phyloP scores from a whole-genome alignment of 2,888 invertebrate species.

The Cephus sareptanus region DNA sequence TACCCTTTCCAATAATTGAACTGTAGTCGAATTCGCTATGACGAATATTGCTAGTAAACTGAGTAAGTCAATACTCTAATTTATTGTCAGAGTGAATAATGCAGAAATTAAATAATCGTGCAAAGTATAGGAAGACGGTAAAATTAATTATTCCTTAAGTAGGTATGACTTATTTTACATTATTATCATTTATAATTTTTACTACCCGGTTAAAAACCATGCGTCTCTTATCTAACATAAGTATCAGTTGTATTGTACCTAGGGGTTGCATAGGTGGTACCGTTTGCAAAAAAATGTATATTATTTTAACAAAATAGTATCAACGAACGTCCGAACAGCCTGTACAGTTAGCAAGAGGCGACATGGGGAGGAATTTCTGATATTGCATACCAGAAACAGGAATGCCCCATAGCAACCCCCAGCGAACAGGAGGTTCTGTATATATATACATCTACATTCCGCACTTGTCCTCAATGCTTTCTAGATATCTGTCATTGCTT shows the following conservation, averaged over 20 bases:
- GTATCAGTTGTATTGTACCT: not conserved
- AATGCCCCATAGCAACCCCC: slow-evolving; percentile 51
- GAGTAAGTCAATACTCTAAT: not conserved
- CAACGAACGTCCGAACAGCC: not conserved
- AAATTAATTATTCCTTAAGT: not conserved
- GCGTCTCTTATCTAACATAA: not conserved
- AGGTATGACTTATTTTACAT: too few relatives aligned
- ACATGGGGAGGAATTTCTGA: slow-evolving; percentile 58
- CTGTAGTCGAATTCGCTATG: slow-evolving; percentile 2
- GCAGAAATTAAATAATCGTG: not conserved
- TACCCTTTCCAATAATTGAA: slow-evolving; percentile 33
- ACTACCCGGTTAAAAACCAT: too few relatives aligned
- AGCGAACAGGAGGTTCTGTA: slow-evolving; percentile 44
- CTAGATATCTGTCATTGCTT: not conserved
- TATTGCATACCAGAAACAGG: slow-evolving; percentile 58
- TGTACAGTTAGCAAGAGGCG: slow-evolving; percentile 34
- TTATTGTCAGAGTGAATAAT: not conserved
- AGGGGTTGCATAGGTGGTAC: not conserved
- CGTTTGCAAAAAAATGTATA: not conserved
- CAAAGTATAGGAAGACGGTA: not conserved
- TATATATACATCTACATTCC: slow-evolving; percentile 41
- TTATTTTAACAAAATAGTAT: not conserved
- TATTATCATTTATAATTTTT: too few relatives aligned
- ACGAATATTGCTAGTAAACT: not conserved
- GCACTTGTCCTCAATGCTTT: not conserved